Percentiles rank a stretch among this genome's conserved stretches.
These are phyloP conservation scores for Metridium senile DNA, from an alignment of 92 coral and sea anemone species.

Conservation along the genomic window DNA sequence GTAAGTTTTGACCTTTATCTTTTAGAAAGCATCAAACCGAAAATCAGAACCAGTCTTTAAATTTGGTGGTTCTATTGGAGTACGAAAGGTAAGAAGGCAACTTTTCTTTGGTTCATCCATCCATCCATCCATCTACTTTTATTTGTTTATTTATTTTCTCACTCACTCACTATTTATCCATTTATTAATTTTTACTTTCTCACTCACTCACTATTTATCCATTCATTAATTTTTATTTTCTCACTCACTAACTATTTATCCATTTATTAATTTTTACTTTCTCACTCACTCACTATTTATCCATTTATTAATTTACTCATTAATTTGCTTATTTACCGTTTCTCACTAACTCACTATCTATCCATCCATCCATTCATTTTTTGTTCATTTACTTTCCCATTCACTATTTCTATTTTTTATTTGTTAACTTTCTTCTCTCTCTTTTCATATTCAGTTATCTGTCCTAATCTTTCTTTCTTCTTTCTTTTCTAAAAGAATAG, in stretches of 20 bases:
- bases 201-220: background rate
- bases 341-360: background rate
- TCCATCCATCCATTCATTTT: background rate
- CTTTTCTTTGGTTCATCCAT: background rate
- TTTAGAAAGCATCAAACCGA: conserved; percentile 60
- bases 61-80: conserved; percentile 16
- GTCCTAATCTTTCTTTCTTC: too few relatives aligned
- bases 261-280: background rate
- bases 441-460: background rate
- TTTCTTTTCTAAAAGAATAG: too few relatives aligned
- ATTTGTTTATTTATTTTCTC: background rate
- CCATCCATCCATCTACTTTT: background rate
- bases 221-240: background rate
- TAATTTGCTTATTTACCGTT: too few relatives aligned
- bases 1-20: too few relatives aligned
- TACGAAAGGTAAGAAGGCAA: conserved; percentile 47
- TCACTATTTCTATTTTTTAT: background rate
- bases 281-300: background rate
- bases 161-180: background rate
- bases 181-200: too few relatives aligned
- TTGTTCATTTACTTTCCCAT: background rate
- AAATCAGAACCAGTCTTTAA: conserved; percentile 70
- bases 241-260: background rate
- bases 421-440: background rate
- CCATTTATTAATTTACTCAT: too few relatives aligned